Base-by-base conservation (phyloP, 2,888 invertebrate genomes). In the Caenorhabditis japonica region DNA sequence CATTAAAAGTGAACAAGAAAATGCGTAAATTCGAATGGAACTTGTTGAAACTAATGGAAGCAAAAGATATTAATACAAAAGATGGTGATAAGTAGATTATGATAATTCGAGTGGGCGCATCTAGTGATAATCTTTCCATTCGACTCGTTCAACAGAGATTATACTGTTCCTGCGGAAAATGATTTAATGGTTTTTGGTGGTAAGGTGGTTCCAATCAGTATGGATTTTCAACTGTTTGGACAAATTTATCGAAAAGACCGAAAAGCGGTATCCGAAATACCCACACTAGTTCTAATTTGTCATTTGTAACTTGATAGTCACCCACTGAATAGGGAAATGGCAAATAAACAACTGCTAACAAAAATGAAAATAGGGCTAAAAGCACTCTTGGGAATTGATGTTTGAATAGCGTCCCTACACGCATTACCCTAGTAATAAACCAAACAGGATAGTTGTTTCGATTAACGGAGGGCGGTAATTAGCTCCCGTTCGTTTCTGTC, bases 291-390 rank as follows among this genome's bases (percentile, higher is more conserved):
- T n/a, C n/a, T n/a, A n/a, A 30, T 5, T 30, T 30, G 10, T 30
- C 10, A 7, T 15, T 34, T 7, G 64, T 19, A 64, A 64, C 49
- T n/a, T 17, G 56, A 64, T 55, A 49, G 55, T 30, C 30, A 1
- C 10, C 17, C 21, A 4, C 8, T 33, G 19, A 46, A 33, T n/a
- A n/a, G 30, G 25, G 21, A 64, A 41, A 19, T 52, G 49, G 17
- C 15, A n/a, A 47, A 36, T 47, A 55, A 49, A 56, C 56, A 56
- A 13, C 47, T 56, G 39, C 44, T 53, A 62, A 53, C 47, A 47
- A 30, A 30, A 30, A 36, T n/a, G 21, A 34, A 43, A 38, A 55
- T 15, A 10, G 10, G 7, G 5, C 10, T 30, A 36, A 34, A 33
- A 43, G 30, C 47, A 34, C 59, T 49, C 43, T 17, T 43, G 41